phyloP scores from a whole-genome alignment of 2,113 vertebrate species.

The Larimichthys polyactis region DNA sequence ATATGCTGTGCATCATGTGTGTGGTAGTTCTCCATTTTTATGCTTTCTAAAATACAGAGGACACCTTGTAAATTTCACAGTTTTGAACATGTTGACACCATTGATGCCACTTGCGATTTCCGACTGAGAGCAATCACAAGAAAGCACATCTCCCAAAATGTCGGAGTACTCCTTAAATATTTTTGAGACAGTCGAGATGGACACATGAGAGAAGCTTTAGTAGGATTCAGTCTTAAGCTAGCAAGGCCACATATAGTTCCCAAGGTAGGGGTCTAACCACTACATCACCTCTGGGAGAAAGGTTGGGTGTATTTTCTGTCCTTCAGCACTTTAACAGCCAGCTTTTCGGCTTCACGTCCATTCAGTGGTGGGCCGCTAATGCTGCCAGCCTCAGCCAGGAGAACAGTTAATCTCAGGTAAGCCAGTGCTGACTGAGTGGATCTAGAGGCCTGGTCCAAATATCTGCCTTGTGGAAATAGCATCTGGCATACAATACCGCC shows the following conservation, averaged over 20 bases:
- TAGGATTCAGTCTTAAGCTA: constrained; percentile 43
- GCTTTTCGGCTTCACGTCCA: constrained; percentile 72
- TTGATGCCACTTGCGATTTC: constrained; percentile 1
- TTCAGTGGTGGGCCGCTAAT: constrained; percentile 72
- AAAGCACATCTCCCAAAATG: neutral
- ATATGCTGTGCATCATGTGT: neutral
- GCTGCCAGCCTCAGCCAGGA: constrained; percentile 73
- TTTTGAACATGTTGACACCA: neutral
- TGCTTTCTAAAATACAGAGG: neutral
- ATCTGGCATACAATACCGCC: constrained; percentile 70
- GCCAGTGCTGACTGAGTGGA: constrained; percentile 79
- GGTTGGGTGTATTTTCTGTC: constrained; percentile 72
- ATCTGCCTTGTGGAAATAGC: constrained; percentile 80
- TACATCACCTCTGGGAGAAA: constrained; percentile 64
- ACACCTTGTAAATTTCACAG: neutral
- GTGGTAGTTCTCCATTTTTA: neutral
- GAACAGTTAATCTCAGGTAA: constrained; percentile 86
- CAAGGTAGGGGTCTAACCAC: constrained; percentile 49
- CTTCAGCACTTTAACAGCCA: constrained; percentile 72
- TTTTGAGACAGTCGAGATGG: constrained; percentile 20
- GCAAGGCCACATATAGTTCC: constrained; percentile 51
- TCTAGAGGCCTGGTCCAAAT: constrained; percentile 73
- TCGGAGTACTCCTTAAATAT: neutral
- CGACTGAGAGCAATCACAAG: neutral
- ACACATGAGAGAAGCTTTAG: constrained; percentile 27